A percentile compares a stretch with the other conserved stretches of the same genome.
Evolutionary conservation across 2,797 vertebrate species (phyloP).

Genomic region (Coregonus suidteri): DNA sequence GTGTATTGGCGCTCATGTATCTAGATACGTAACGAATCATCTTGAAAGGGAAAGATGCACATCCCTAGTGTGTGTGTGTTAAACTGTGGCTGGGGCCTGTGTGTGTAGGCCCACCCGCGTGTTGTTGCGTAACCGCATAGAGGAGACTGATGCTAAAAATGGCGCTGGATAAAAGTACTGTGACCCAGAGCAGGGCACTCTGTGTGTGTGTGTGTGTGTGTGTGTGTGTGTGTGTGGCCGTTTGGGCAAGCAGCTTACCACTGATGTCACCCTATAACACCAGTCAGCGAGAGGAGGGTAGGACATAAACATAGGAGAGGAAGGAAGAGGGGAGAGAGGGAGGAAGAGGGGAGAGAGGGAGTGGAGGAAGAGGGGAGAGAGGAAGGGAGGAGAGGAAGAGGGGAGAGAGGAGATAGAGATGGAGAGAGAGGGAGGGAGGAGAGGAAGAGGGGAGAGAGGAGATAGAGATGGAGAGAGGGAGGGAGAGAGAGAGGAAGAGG

Average conservation of each 20-base stretch:
- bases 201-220: too few relatives aligned
- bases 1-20: too few relatives aligned
- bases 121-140: conserved; percentile 71
- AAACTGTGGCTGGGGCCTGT: conserved; percentile 28
- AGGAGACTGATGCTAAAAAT: conserved; percentile 77
- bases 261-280: conserved; percentile 31
- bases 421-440: conserved; percentile 8
- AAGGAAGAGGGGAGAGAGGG: not conserved
- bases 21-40: not conserved
- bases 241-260: conserved; percentile 47
- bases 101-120: conserved; percentile 47
- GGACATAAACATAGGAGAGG: conserved; percentile 17
- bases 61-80: conserved; percentile 8
- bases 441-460: not conserved
- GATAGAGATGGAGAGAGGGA: not conserved
- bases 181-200: conserved; percentile 56
- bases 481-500: too few relatives aligned
- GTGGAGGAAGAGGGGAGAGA: not conserved
- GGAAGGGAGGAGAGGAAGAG: too few relatives aligned
- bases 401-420: not conserved
- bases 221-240: not conserved
- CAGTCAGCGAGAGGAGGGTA: not conserved
- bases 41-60: too few relatives aligned
- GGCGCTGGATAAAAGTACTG: conserved; percentile 76
- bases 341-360: not conserved